Conservation (phyloP, 2,113 vertebrate genomes). For the Corydoras sp. region DNA sequence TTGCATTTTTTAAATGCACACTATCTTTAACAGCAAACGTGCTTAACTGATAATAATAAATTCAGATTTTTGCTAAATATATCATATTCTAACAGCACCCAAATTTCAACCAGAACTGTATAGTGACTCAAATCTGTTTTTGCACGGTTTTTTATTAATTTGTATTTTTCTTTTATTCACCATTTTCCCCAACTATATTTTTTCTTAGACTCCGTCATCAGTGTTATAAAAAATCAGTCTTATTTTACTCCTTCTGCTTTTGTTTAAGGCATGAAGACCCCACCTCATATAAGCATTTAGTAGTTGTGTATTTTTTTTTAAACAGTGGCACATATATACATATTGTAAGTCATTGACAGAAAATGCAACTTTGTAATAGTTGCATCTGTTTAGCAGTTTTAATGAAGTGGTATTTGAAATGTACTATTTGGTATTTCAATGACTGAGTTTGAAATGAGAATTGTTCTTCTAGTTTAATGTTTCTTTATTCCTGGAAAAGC, state of each 20-base stretch:
- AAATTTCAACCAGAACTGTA: no score
- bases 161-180: conserved; percentile 49
- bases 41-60: no score
- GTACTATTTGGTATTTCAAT: no score
- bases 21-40: no score
- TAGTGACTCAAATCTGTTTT: no score
- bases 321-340: conserved; percentile 76
- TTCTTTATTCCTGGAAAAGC: no score
- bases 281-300: conserved; percentile 79
- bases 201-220: conserved; percentile 47
- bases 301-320: conserved; percentile 88
- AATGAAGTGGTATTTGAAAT: conserved; percentile 51
- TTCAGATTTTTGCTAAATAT: no score
- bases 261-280: conserved; percentile 73
- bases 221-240: conserved; percentile 27
- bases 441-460: no score
- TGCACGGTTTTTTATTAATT: conserved; percentile 19
- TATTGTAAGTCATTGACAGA: conserved; percentile 89
- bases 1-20: no score
- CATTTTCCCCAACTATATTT: conserved; percentile 37
- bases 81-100: no score
- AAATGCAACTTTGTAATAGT: conserved; percentile 84
- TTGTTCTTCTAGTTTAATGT: no score
- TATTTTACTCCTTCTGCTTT: conserved; percentile 55
- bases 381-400: conserved; percentile 75